Evolutionary conservation across 1,140 invertebrate species (phyloP).

Genomic region (Heterodera schachtii): DNA sequence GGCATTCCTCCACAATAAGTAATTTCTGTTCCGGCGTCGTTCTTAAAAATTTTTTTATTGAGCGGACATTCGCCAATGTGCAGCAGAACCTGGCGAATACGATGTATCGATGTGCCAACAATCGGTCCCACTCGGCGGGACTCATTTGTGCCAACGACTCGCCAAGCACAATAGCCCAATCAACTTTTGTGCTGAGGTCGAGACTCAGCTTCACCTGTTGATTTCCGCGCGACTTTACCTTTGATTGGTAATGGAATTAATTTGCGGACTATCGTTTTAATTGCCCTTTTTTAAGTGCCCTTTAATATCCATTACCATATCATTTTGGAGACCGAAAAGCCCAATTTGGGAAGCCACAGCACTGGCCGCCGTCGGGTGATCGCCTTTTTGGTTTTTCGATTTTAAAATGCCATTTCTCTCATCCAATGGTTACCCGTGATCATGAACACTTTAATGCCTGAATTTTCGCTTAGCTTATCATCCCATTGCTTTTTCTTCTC

Average conservation of each 20-base stretch:
- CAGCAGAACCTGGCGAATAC: constrained; percentile 66
- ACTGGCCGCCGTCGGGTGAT: constrained; percentile 51
- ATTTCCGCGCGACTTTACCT: constrained; percentile 34
- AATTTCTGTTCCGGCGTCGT: constrained; percentile 70
- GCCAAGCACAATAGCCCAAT: constrained; percentile 52
- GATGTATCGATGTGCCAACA: constrained; percentile 68
- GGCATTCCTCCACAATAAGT: constrained; percentile 70
- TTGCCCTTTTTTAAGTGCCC: no score
- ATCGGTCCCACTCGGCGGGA: constrained; percentile 59
- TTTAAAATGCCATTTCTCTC: not conserved
- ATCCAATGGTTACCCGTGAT: constrained; percentile 28
- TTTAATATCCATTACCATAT: constrained; percentile 31
- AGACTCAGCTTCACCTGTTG: constrained; percentile 37
- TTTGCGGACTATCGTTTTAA: no score
- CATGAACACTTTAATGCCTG: constrained; percentile 55
- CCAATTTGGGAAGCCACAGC: constrained; percentile 53
- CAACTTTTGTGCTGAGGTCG: constrained; percentile 23
- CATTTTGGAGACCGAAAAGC: constrained; percentile 32
- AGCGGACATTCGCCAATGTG: not conserved
- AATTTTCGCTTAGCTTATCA: constrained; percentile 11
- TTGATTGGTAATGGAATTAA: not conserved
- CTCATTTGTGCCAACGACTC: constrained; percentile 45
- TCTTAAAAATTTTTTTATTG: constrained; percentile 37
- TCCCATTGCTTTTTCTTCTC: not conserved
- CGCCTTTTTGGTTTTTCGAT: constrained; percentile 18